These are phyloP conservation scores for Furcifer pardalis DNA, from an alignment of 2,797 vertebrate species.

Conservation along the genomic window DNA sequence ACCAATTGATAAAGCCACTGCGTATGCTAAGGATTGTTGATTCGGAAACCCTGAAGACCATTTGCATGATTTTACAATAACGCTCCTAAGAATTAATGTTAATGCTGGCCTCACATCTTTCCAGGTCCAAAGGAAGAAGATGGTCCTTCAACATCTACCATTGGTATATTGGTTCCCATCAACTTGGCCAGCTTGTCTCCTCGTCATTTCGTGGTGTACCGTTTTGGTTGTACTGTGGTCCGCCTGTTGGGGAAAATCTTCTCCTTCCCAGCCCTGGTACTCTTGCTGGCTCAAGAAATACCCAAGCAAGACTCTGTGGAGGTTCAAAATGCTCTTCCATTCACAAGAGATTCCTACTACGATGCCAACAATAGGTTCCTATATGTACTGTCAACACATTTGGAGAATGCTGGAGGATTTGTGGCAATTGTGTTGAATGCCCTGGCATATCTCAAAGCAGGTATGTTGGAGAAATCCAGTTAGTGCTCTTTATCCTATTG, in stretches of 20 bases:
- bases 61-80: neutral
- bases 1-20: neutral
- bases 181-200: conserved; percentile 80
- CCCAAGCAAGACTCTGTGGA: conserved; percentile 56
- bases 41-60: no score
- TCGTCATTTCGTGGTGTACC: conserved; percentile 78
- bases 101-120: neutral
- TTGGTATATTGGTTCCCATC: conserved; percentile 69
- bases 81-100: neutral
- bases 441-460: conserved; percentile 81
- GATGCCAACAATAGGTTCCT: conserved; percentile 82
- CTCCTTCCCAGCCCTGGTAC: conserved; percentile 74
- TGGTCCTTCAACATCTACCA: neutral
- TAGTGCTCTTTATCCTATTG: no score
- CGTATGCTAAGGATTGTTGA: neutral
- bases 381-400: conserved; percentile 77
- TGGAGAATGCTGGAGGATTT: conserved; percentile 82
- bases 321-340: conserved; percentile 1
- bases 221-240: conserved; percentile 82
- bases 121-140: neutral
- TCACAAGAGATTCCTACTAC: conserved; percentile 79
- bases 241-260: conserved; percentile 72
- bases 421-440: conserved; percentile 79
- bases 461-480: conserved; percentile 60
- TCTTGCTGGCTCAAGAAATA: conserved; percentile 79